Evolutionary conservation across 37 sponge, comb jelly and placozoan genomes (phyloP).

Genomic region (Corticium candelabrum): DNA sequence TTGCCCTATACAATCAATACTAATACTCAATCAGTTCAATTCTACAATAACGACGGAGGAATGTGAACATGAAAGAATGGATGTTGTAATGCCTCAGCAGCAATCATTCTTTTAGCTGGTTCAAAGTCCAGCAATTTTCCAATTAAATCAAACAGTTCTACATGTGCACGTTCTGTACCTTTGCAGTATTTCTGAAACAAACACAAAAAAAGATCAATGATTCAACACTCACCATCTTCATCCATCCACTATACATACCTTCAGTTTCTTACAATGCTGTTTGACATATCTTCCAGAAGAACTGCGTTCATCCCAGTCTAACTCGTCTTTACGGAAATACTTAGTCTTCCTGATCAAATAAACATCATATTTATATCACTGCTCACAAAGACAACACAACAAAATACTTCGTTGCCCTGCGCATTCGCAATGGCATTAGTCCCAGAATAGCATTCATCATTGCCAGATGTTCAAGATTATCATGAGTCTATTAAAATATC

Average conservation of each 20-base stretch:
- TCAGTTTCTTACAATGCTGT: slow-evolving; percentile 76
- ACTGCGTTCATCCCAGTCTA: slow-evolving; percentile 76
- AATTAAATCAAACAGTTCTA: slow-evolving; percentile 79
- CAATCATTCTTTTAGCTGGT: slow-evolving; percentile 68
- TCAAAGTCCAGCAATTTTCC: slow-evolving; percentile 62
- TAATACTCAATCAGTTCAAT: too few relatives aligned
- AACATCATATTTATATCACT: not conserved
- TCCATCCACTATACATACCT: slow-evolving; percentile 31
- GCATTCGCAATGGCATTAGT: slow-evolving; percentile 62
- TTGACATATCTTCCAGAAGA: slow-evolving; percentile 65
- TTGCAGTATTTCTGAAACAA: not conserved
- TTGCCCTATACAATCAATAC: too few relatives aligned
- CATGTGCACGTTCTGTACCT: not conserved
- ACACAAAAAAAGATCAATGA: not conserved
- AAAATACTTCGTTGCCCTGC: slow-evolving; percentile 24
- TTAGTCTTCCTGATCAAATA: slow-evolving; percentile 37
- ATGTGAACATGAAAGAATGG: slow-evolving; percentile 49
- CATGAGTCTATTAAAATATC: slow-evolving; percentile 72
- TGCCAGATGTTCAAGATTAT: slow-evolving; percentile 91
- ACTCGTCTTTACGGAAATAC: slow-evolving; percentile 59
- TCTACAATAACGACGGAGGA: not conserved
- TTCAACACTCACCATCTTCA: not conserved
- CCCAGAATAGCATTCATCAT: slow-evolving; percentile 98
- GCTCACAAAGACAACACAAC: not conserved
- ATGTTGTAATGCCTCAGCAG: slow-evolving; percentile 71